Evolutionary conservation across 2,888 invertebrate genomes (phyloP), one percentile per base, ranked within the genome.

Genomic region (Caradrina kadenii): DNA sequence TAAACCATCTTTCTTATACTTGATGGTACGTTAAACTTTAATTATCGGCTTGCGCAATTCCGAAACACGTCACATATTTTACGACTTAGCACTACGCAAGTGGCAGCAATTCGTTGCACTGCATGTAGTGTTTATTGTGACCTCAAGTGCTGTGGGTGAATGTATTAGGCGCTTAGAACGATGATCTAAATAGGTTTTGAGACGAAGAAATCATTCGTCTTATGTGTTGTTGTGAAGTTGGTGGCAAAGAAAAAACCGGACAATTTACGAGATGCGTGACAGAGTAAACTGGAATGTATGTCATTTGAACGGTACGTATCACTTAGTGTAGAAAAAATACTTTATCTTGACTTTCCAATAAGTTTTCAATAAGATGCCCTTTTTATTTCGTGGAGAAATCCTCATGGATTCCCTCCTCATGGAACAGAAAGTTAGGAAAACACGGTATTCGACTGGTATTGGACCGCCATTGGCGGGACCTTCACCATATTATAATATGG

Each of bases 11-110:
- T 22, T 56, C 15, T 4, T 11, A 19, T 58, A 45, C 63, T 42
- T 35, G 48, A 21, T 54, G 21, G 13, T 55, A 49, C 22, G 42
- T 48, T 54, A 58, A 53, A 52, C 56, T 35, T 69, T n/a, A 69
- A 75, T 45, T 48, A 61, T 61, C 39, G 22, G 39, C 50, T 69
- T 74, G 50, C 70, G 73, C 76, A 76, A 73, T 76, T 68, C 48
- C 15, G 10, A 62, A 60, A 67, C 58, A 68, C 76, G 76, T 76
- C 73, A 76, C 68, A 48, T 50, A 26, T 55, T 77, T 76, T 72
- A 76, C 59, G 73, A 64, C 45, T 53, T 19, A 8, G 19, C 62
- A 66, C 19, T 71, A 22, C n/a, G 31, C 54, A 45, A 53, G 62
- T 59, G 45, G n/a, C 22, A 53, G 60, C 63, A 13, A 76, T 67